A percentile compares a stretch with the other conserved stretches of the same genome.
Conservation (phyloP, 2,797 vertebrate species). For the Notolabrus celidotus region DNA sequence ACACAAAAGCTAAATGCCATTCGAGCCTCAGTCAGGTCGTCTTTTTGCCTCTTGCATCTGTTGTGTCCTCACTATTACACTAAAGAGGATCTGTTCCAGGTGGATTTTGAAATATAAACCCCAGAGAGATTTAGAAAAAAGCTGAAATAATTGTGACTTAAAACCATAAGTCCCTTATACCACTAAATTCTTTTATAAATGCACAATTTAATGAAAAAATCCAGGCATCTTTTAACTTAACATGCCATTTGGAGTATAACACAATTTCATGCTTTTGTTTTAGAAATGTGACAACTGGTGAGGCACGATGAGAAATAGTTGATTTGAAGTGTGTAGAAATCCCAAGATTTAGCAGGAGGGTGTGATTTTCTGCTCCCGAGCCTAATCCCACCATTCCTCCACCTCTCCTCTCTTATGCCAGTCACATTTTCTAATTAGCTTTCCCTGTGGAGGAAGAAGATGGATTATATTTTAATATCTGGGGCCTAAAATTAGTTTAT, state of each 20-base stretch:
- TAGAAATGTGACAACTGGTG: constrained; percentile 81
- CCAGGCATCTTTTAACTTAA: constrained; percentile 5
- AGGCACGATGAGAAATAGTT: constrained; percentile 78
- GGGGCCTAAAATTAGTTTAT: constrained; percentile 93
- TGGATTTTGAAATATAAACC: constrained; percentile 69
- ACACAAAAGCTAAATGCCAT: constrained; percentile 62
- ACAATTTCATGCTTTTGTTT: constrained; percentile 49
- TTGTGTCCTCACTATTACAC: constrained; percentile 80
- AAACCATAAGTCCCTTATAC: constrained; percentile 2
- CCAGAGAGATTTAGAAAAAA: constrained; percentile 18
- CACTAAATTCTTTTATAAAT: constrained; percentile 7
- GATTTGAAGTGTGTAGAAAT: constrained; percentile 79
- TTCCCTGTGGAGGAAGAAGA: constrained; percentile 88
- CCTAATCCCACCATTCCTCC: constrained; percentile 84
- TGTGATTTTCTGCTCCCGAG: constrained; percentile 78
- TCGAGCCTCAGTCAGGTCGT: constrained; percentile 73
- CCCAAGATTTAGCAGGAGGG: constrained; percentile 76
- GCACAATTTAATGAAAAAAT: constrained; percentile 1
- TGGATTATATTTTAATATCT: constrained; percentile 97
- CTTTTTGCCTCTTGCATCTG: constrained; percentile 72
- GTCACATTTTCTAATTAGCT: constrained; percentile 93
- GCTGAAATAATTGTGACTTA: constrained; percentile 58
- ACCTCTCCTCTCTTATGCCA: constrained; percentile 86
- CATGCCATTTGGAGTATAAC: constrained; percentile 12
- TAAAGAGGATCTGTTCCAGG: constrained; percentile 58